Evolutionary conservation across 2,797 vertebrate genomes (phyloP), one percentile per base, ranked within the genome.

Genomic region (Sciaenops ocellatus): DNA sequence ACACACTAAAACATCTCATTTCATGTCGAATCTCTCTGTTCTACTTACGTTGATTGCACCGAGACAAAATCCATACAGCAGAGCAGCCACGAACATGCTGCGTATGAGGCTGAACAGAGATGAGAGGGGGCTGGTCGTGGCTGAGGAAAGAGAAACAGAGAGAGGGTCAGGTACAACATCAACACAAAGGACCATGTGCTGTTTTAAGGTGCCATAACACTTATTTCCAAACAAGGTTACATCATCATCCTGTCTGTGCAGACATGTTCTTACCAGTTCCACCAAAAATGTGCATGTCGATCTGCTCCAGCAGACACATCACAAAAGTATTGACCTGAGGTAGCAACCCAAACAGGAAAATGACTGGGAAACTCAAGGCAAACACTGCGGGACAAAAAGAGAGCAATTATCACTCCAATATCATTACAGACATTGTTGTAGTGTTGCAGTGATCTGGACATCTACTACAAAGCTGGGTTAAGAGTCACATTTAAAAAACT

Each of bases 251-350:
- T 11, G 50, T 28, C 13, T 2, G 3, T 38, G 22, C 16, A 11
- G 9, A 22, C 17, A 1, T 50, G 38, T 26, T 82, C 93, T 93
- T 94, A 98, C 97, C 97, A 82, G 96, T 97, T 92, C 97, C 97
- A 65, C 97, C 97, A 38, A 98, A 97, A 90, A 97, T 85, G 59
- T 98, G 97, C 96, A 97, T 97, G 82, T 98, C 97, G 13, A 97
- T 95, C 93, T 97, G 97, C 89, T 98, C 97, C 92, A 98, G 94
- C 92, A 97, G 94, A 95, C 97, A 97, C 97, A 98, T 98, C 89
- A 97, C 89, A 92, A 97, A 98, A 48, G 97, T 98, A 90, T 98
- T 98, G 92, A 98, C 96, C 93, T 98, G 97, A 90, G 97, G 97
- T 93, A 98, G 95, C 90, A 97, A 95, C 78, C 97, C 97, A 84